Conservation (phyloP, 2,888 invertebrate species). For the Metellina segmentata region DNA sequence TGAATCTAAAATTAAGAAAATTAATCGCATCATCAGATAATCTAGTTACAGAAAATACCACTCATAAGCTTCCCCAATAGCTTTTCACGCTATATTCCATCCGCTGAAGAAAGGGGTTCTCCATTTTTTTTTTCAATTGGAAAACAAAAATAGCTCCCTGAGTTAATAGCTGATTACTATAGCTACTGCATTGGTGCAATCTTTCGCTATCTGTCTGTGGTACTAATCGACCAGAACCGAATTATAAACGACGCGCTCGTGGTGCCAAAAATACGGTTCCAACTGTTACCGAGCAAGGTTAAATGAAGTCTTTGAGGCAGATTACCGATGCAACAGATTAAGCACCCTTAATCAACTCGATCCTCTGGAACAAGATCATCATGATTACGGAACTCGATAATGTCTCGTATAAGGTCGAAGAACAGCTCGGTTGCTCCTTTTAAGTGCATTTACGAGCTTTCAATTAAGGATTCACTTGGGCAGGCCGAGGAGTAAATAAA, state of each 20-base stretch:
- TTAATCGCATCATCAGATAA: not conserved
- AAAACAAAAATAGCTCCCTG: no score
- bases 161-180: no score
- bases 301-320: slow-evolving; percentile 54
- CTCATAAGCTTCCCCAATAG: no score
- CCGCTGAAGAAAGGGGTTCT: no score
- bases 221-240: slow-evolving; percentile 21
- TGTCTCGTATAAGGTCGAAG: slow-evolving; percentile 7
- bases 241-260: not conserved
- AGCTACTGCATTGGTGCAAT: no score
- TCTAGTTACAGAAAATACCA: no score
- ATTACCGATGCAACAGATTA: slow-evolving; percentile 71
- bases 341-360: slow-evolving; percentile 70
- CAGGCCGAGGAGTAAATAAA: slow-evolving; percentile 59
- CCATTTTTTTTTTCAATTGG: no score
- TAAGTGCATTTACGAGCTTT: slow-evolving; percentile 72
- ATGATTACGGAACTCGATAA: slow-evolving; percentile 68
- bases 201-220: not conserved
- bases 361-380: slow-evolving; percentile 65
- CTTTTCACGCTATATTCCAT: no score
- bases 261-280: not conserved
- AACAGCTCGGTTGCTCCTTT: slow-evolving; percentile 47
- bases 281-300: slow-evolving; percentile 6
- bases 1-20: not conserved
- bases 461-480: slow-evolving; percentile 66